A percentile compares a stretch with the other conserved stretches of the same genome.
Evolutionary conservation across 2,113 vertebrate species (phyloP).

Genomic region (Perca flavescens): DNA sequence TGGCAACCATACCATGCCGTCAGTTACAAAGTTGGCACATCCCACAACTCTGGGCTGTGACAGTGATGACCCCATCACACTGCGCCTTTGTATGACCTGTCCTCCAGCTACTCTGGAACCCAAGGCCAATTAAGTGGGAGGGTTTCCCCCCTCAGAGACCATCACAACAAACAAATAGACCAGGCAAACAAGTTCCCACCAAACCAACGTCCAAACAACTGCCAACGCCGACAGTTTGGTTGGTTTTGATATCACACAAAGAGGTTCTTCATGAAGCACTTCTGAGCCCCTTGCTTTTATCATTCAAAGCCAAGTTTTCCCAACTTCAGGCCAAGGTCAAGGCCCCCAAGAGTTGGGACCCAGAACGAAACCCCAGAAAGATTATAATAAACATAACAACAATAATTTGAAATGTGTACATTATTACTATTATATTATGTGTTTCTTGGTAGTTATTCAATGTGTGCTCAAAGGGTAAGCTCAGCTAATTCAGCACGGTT

Average conservation of each 20-base stretch:
- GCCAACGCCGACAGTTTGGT: slow-evolving; percentile 74
- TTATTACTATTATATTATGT: neutral
- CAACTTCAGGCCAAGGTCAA: slow-evolving; percentile 25
- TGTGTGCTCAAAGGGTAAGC: neutral
- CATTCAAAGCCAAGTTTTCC: slow-evolving; percentile 53
- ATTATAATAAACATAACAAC: slow-evolving; percentile 10
- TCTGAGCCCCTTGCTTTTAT: slow-evolving; percentile 55
- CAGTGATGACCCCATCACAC: slow-evolving; percentile 78
- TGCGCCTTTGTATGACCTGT: slow-evolving; percentile 78
- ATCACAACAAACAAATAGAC: slow-evolving; percentile 78
- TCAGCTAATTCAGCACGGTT: neutral
- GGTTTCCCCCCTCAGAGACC: slow-evolving; percentile 50
- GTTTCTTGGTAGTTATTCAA: neutral
- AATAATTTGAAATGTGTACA: neutral
- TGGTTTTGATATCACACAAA: slow-evolving; percentile 74
- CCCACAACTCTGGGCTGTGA: slow-evolving; percentile 59
- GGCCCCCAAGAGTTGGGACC: slow-evolving; percentile 16
- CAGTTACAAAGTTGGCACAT: slow-evolving; percentile 76
- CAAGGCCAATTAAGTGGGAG: slow-evolving; percentile 75
- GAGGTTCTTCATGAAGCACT: slow-evolving; percentile 66
- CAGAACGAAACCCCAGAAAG: slow-evolving; percentile 14
- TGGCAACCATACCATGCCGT: slow-evolving; percentile 75
- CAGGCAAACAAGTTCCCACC: slow-evolving; percentile 80
- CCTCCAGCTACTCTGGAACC: slow-evolving; percentile 67
- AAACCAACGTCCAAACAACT: slow-evolving; percentile 71